These are phyloP conservation scores for Pristionchus mayeri DNA, from an alignment of 2,888 invertebrate species.

Conservation along the genomic window DNA sequence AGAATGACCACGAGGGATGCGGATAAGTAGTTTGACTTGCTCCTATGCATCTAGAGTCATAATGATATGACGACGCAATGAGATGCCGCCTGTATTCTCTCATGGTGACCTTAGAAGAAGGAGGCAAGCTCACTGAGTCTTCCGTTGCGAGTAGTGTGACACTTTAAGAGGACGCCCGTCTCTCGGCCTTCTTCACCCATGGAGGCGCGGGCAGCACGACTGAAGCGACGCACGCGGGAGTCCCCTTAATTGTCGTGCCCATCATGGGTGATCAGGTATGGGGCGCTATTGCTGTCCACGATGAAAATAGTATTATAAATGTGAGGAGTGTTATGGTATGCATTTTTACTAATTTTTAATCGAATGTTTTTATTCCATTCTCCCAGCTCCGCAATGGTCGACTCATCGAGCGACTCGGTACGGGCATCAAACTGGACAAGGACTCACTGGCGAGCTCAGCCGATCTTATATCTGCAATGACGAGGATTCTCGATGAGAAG, in stretches of 20 bases:
- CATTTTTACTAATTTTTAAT: too few relatives aligned
- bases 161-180: constrained; percentile 53
- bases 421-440: neutral
- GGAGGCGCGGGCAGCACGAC: constrained; percentile 58
- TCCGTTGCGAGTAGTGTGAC: too few relatives aligned
- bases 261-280: constrained; percentile 38
- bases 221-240: constrained; percentile 48
- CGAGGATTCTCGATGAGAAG: neutral
- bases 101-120: too few relatives aligned
- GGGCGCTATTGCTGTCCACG: too few relatives aligned
- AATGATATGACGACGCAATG: too few relatives aligned
- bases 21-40: too few relatives aligned
- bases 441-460: neutral
- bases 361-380: neutral
- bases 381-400: neutral
- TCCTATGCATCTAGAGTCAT: too few relatives aligned
- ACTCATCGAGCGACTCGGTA: neutral
- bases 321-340: too few relatives aligned
- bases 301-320: too few relatives aligned
- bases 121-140: too few relatives aligned
- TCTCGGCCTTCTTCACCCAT: constrained; percentile 59
- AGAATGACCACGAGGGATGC: too few relatives aligned
- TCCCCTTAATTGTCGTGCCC: neutral
- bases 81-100: too few relatives aligned
- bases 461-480: neutral